Percentiles rank a stretch among this genome's conserved stretches.
Conservation (phyloP, 2,888 invertebrate genomes). For the Acleris literana region DNA sequence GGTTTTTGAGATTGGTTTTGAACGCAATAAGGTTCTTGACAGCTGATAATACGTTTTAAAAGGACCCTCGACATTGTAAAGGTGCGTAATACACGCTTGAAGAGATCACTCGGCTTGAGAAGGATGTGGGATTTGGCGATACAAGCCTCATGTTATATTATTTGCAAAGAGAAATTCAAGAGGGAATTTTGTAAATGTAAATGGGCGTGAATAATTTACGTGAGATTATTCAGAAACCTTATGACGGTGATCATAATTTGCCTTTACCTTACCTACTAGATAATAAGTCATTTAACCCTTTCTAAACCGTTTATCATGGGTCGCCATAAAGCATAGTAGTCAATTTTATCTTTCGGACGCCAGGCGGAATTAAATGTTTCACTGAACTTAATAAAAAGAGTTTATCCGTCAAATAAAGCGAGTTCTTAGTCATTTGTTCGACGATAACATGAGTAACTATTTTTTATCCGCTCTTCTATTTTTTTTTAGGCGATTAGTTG, state of each 20-base stretch:
- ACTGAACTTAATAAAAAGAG: too few species aligned
- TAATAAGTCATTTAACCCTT: background rate
- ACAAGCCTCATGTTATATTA: background rate
- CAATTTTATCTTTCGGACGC: background rate
- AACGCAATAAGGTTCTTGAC: constrained; percentile 10
- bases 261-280: background rate
- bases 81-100: constrained; percentile 14
- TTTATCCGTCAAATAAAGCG: too few species aligned
- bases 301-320: too few species aligned
- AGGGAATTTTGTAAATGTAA: background rate
- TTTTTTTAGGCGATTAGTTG: too few species aligned
- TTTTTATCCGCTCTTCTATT: too few species aligned
- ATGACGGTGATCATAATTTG: background rate
- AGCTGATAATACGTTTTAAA: constrained; percentile 16
- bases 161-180: background rate
- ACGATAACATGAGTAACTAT: too few species aligned
- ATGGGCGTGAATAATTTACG: background rate
- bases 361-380: too few species aligned
- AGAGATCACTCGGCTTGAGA: constrained; percentile 1
- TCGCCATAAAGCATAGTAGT: too few species aligned
- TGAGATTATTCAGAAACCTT: background rate
- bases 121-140: background rate
- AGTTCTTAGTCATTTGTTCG: too few species aligned
- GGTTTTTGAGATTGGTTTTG: background rate
- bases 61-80: constrained; percentile 23